Evolutionary conservation across 2,888 invertebrate species (phyloP).

Genomic region (Eugnorisma glareosa): DNA sequence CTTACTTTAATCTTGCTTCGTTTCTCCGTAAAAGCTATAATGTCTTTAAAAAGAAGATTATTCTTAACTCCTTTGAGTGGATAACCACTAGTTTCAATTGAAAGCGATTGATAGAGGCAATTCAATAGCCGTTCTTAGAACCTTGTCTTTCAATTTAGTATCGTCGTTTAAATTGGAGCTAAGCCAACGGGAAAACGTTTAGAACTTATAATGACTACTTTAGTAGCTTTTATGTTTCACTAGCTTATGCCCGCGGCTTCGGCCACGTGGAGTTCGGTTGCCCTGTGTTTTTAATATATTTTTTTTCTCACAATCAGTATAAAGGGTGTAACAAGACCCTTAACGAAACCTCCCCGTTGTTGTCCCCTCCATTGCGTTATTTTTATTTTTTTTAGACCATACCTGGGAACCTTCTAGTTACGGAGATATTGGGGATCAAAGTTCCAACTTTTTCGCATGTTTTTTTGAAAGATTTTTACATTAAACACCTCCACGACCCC

Average conservation of each 20-base stretch:
- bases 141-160: slow-evolving; percentile 47
- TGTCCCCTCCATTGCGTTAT: no score
- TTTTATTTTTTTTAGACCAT: no score
- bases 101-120: slow-evolving; percentile 52
- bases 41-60: slow-evolving; percentile 30
- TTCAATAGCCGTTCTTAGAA: slow-evolving; percentile 65
- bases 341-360: no score
- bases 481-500: no score
- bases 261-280: not conserved
- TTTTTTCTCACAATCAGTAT: not conserved
- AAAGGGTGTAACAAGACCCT: no score
- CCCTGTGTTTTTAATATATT: not conserved
- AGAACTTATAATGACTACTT: slow-evolving; percentile 53
- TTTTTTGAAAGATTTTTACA: no score
- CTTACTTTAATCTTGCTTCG: not conserved
- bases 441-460: no score
- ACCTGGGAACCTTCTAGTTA: no score
- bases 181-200: slow-evolving; percentile 72
- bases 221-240: slow-evolving; percentile 34
- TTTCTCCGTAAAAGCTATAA: slow-evolving; percentile 23
- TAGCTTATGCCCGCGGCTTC: not conserved
- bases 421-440: no score
- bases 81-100: slow-evolving; percentile 56
- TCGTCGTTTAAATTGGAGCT: slow-evolving; percentile 55
- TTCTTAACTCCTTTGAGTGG: slow-evolving; percentile 43